Percentiles rank a stretch among this genome's conserved stretches.
These are phyloP conservation scores for Heteronetta atricapilla DNA, from an alignment of 2,113 vertebrate genomes.

Conservation along the genomic window DNA sequence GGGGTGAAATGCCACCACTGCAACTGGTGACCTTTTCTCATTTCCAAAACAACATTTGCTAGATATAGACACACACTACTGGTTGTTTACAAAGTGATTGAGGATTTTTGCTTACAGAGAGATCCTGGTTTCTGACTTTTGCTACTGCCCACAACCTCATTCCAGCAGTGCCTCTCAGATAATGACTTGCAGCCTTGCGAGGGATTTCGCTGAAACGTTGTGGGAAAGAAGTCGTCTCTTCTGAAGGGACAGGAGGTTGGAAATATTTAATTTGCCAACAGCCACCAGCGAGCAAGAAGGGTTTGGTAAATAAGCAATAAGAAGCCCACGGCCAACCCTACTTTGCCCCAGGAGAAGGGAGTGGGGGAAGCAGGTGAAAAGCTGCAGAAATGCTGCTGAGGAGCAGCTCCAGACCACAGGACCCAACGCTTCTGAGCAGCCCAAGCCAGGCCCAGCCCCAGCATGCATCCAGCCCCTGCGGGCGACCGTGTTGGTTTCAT, in stretches of 20 bases:
- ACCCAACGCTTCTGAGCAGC: not conserved
- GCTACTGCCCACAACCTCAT: not conserved
- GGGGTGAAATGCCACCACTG: slow-evolving; percentile 8
- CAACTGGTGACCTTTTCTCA: slow-evolving; percentile 8
- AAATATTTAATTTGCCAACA: not conserved
- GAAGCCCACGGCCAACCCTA: not conserved
- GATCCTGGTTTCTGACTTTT: not conserved
- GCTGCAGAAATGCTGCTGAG: not conserved
- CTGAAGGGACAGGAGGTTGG: not conserved
- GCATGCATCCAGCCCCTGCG: not conserved
- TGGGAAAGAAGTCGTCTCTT: not conserved
- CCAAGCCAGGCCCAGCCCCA: not conserved
- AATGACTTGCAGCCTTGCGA: not conserved
- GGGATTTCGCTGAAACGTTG: not conserved
- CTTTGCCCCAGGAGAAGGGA: not conserved
- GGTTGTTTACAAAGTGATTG: not conserved
- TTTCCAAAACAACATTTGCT: slow-evolving; percentile 14
- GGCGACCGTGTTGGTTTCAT: rapidly evolving
- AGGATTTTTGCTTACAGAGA: not conserved
- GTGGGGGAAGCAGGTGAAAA: not conserved
- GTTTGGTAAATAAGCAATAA: not conserved
- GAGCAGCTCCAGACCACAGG: not conserved
- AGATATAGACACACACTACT: not conserved
- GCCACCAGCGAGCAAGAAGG: not conserved
- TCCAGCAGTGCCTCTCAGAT: not conserved